phyloP scores from a whole-genome alignment of 2,113 vertebrate species.

The Rhizomys pruinosus region DNA sequence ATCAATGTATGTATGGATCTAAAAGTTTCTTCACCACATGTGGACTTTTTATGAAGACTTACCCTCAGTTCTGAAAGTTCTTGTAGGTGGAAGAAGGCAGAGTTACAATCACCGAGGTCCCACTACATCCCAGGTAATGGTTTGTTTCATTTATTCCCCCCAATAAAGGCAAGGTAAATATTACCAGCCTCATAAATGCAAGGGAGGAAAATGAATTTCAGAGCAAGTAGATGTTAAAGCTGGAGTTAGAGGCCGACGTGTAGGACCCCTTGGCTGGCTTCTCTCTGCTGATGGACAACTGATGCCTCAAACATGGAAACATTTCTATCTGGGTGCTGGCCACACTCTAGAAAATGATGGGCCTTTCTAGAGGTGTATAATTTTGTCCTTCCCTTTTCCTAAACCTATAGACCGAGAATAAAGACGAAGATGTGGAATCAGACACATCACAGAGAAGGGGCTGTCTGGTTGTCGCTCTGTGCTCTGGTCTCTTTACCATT shows the following conservation, averaged over 20 bases:
- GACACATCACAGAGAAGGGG: background rate
- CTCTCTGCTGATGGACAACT: background rate
- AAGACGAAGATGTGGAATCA: background rate
- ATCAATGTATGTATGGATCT: background rate
- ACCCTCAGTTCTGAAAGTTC: background rate
- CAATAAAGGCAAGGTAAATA: background rate
- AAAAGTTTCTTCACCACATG: background rate
- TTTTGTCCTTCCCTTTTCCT: background rate
- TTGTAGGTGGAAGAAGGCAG: background rate
- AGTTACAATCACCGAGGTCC: background rate
- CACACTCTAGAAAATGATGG: background rate
- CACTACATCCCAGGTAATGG: background rate
- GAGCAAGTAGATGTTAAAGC: background rate
- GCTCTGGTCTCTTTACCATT: no score
- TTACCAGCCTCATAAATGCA: no score
- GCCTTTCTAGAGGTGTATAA: background rate
- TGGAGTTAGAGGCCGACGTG: no score
- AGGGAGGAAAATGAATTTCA: background rate
- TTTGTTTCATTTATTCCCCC: background rate
- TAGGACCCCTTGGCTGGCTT: background rate
- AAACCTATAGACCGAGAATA: background rate
- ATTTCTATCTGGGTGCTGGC: background rate
- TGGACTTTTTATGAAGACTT: background rate
- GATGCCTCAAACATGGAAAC: background rate
- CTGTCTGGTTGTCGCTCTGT: no score